phyloP scores from a whole-genome alignment of 1,140 invertebrate species.

The Drosophila ambigua region DNA sequence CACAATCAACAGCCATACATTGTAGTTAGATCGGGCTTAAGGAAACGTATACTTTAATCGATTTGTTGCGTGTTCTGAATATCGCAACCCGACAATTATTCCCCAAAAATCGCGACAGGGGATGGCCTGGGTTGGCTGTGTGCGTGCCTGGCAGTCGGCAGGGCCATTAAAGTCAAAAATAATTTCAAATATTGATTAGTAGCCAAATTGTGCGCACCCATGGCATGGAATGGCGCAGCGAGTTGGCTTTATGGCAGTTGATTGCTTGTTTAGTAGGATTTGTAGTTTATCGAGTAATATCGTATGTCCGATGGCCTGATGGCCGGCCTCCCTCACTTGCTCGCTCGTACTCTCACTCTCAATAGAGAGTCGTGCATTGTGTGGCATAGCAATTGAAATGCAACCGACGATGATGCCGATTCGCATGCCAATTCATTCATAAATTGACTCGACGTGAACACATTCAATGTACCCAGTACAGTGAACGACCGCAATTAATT shows the following conservation, averaged over 20 bases:
- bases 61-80: conserved; percentile 77
- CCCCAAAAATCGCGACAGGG: conserved; percentile 30
- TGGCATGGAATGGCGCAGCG: conserved; percentile 51
- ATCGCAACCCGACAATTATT: conserved; percentile 55
- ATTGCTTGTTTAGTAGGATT: conserved; percentile 45
- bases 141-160: conserved; percentile 44
- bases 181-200: conserved; percentile 69
- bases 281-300: conserved; percentile 38
- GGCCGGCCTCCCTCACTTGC: background rate
- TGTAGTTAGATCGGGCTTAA: conserved; percentile 17
- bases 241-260: conserved; percentile 27
- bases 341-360: background rate
- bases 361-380: conserved; percentile 8
- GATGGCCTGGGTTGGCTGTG: conserved; percentile 14
- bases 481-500: conserved; percentile 51
- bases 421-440: conserved; percentile 59
- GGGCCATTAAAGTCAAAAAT: conserved; percentile 71
- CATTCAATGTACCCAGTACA: conserved; percentile 10
- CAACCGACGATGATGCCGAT: conserved; percentile 18
- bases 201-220: conserved; percentile 42
- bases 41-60: conserved; percentile 73
- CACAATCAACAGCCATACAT: conserved; percentile 14
- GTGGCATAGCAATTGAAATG: conserved; percentile 20
- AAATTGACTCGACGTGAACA: conserved; percentile 11
- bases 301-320: background rate